A percentile compares a stretch with the other conserved stretches of the same genome.
Evolutionary conservation across 1,140 invertebrate genomes (phyloP).

Genomic region (Eurosta solidaginis): DNA sequence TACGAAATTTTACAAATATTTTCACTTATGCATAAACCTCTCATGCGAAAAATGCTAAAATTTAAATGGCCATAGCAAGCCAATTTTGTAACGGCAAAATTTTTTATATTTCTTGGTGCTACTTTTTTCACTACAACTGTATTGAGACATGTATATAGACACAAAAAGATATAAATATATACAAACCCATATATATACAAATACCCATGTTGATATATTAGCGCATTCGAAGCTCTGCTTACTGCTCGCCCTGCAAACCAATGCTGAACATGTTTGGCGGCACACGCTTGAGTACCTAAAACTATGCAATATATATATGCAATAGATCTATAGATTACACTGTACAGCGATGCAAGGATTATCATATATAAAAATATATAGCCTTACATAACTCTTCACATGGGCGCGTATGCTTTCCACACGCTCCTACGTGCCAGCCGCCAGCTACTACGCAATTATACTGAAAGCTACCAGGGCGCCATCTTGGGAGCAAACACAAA

Average conservation of each 20-base stretch:
- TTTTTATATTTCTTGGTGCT: too few species aligned
- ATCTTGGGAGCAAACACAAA: constrained; percentile 1
- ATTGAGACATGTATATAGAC: too few species aligned
- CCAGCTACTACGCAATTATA: constrained; percentile 20
- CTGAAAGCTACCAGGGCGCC: constrained; percentile 21
- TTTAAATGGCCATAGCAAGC: too few species aligned
- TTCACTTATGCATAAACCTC: too few species aligned
- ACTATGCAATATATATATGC: constrained; percentile 48
- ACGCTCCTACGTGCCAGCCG: constrained; percentile 21
- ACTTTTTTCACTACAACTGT: too few species aligned
- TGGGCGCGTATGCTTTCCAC: background rate
- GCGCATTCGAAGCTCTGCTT: background rate
- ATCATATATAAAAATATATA: constrained; percentile 19
- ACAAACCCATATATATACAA: background rate
- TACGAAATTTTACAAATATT: too few species aligned
- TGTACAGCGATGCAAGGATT: background rate
- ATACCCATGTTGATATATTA: background rate
- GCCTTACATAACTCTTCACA: background rate
- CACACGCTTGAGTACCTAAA: constrained; percentile 49
- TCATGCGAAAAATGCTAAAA: too few species aligned
- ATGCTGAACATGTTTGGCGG: constrained; percentile 1
- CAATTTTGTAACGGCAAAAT: too few species aligned
- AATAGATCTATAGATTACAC: background rate
- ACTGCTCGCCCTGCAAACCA: background rate
- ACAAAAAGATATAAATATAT: background rate